Evolutionary conservation across 2,113 vertebrate species (phyloP).

Genomic region (Planiliza haematocheilus): DNA sequence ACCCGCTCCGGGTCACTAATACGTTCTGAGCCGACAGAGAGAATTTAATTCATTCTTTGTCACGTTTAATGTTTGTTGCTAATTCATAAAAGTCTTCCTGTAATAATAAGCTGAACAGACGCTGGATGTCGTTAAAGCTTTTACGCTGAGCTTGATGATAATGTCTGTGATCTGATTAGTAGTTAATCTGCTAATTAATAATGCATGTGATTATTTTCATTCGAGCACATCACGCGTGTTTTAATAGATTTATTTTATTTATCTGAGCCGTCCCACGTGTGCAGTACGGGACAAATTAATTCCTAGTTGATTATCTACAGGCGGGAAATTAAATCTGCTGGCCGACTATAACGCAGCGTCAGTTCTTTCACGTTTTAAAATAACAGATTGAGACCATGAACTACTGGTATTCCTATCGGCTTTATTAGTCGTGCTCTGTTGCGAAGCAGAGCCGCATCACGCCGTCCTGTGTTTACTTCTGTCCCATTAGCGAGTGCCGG

Average conservation of each 20-base stretch:
- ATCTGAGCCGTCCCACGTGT: background rate
- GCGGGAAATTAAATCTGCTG: background rate
- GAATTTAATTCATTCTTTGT: background rate
- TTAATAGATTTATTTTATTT: background rate
- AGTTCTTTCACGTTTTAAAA: conserved; percentile 3
- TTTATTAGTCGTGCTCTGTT: background rate
- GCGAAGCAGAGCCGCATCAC: conserved; percentile 46
- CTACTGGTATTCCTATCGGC: background rate
- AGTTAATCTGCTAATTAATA: no score
- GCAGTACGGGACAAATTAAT: background rate
- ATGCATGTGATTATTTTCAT: no score
- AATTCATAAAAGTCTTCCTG: background rate
- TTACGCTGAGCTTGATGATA: no score
- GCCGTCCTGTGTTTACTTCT: conserved; percentile 76
- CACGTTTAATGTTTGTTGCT: background rate
- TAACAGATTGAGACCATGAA: background rate
- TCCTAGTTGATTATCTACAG: background rate
- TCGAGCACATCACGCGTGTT: no score
- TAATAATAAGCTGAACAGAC: background rate
- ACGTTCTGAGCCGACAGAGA: conserved; percentile 21
- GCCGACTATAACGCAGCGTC: background rate
- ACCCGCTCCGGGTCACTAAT: conserved; percentile 48
- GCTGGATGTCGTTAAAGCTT: background rate
- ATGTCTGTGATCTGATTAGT: no score
- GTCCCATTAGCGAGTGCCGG: conserved; percentile 75